phyloP scores from a whole-genome alignment of 2,888 invertebrate species.

The Bruchidius siliquastri region DNA sequence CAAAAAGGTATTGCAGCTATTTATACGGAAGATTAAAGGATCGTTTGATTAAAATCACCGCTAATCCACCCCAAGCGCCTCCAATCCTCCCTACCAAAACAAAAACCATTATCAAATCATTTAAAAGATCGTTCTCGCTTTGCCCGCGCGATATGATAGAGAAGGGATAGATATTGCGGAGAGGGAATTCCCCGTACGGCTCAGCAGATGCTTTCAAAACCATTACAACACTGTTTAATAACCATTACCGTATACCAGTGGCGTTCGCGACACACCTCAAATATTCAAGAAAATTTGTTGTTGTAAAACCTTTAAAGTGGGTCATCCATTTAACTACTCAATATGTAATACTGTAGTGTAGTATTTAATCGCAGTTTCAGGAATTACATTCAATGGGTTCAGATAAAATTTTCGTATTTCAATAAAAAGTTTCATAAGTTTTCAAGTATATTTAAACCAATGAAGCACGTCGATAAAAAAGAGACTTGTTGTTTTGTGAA shows the following conservation, averaged over 20 bases:
- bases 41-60: background rate
- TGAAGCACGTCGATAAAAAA: too few relatives aligned
- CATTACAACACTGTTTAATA: conserved; percentile 17
- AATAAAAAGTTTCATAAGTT: too few relatives aligned
- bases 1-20: background rate
- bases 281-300: too few relatives aligned
- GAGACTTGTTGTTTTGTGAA: too few relatives aligned
- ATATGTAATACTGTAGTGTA: too few relatives aligned
- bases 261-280: background rate
- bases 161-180: background rate
- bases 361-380: too few relatives aligned
- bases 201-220: conserved; percentile 16
- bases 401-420: too few relatives aligned
- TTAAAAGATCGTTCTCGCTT: background rate
- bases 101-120: background rate
- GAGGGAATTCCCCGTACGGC: background rate
- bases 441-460: too few relatives aligned
- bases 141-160: background rate
- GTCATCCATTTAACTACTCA: too few relatives aligned
- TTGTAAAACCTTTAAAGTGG: too few relatives aligned
- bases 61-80: background rate
- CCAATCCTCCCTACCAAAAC: background rate
- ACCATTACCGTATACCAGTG: conserved; percentile 6
- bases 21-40: background rate
- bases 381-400: too few relatives aligned